Conservation (phyloP, 2,888 invertebrate species). For the Pachymerium ferrugineum region DNA sequence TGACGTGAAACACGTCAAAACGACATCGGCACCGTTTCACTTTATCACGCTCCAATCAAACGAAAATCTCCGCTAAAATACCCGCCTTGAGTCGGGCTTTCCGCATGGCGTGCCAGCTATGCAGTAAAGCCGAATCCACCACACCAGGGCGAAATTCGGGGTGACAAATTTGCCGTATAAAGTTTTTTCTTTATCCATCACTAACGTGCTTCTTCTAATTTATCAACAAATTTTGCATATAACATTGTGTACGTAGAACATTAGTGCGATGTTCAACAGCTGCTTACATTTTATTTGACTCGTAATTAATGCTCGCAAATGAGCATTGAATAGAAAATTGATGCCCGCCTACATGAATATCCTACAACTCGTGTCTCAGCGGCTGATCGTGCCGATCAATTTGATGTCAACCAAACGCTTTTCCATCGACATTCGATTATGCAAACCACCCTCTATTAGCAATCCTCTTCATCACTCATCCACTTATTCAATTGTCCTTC, state of each 20-base stretch:
- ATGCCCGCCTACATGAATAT: constrained; percentile 7
- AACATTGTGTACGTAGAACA: neutral
- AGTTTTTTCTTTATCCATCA: neutral
- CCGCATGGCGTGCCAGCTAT: constrained; percentile 18
- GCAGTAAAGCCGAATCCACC: constrained; percentile 12
- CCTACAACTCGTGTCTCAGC: constrained; percentile 3
- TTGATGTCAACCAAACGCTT: neutral
- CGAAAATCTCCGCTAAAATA: constrained; percentile 18
- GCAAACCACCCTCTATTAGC: neutral
- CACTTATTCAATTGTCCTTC: too few species aligned
- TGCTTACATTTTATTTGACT: constrained; percentile 21
- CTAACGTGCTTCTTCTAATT: constrained; percentile 1
- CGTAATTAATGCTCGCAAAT: constrained; percentile 18
- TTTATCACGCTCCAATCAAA: constrained; percentile 21
- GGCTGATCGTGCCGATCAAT: constrained; percentile 6
- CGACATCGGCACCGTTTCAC: constrained; percentile 15
- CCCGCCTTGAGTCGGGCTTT: constrained; percentile 11
- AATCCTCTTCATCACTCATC: neutral
- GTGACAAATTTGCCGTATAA: constrained; percentile 1
- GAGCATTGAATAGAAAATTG: constrained; percentile 21
- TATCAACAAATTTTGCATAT: constrained; percentile 5
- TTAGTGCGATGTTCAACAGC: constrained; percentile 5
- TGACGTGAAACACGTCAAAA: constrained; percentile 11
- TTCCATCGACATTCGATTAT: neutral
- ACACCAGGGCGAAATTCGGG: neutral